Evolutionary conservation across 2,888 invertebrate species (phyloP).

Genomic region (Plemyria rubiginata): DNA sequence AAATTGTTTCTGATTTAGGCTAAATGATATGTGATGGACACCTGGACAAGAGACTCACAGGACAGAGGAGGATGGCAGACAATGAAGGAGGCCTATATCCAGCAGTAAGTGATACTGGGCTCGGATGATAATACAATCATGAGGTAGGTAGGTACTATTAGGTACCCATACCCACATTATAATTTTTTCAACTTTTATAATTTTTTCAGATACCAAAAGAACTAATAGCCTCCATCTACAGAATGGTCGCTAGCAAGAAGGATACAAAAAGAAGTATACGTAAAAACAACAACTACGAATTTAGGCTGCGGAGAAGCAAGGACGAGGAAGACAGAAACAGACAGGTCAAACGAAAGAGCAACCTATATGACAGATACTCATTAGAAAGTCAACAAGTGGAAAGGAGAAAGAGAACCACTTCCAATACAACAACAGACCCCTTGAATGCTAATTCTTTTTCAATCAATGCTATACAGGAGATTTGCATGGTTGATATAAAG

Average conservation of each 20-base stretch:
- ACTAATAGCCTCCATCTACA: slow-evolving; percentile 89
- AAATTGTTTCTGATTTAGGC: no score
- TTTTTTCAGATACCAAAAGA: slow-evolving; percentile 89
- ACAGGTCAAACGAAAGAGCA: slow-evolving; percentile 76
- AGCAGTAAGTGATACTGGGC: no score
- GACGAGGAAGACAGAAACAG: slow-evolving; percentile 63
- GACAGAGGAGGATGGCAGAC: no score
- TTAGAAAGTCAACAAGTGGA: slow-evolving; percentile 74
- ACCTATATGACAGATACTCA: slow-evolving; percentile 74
- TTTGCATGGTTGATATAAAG: slow-evolving; percentile 79
- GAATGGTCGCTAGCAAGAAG: slow-evolving; percentile 89
- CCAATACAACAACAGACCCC: slow-evolving; percentile 55
- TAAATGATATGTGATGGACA: no score
- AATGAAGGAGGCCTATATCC: no score
- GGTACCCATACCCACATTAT: no score
- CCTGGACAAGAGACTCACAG: no score
- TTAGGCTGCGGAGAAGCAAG: slow-evolving; percentile 61
- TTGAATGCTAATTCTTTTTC: slow-evolving; percentile 62
- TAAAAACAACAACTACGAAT: slow-evolving; percentile 78
- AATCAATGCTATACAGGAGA: slow-evolving; percentile 77
- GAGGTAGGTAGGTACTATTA: no score
- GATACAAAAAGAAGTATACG: slow-evolving; percentile 84
- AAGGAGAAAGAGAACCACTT: slow-evolving; percentile 67
- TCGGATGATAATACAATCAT: no score
- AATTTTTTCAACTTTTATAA: background rate